These are phyloP conservation scores for Choloepus hoffmanni DNA, from an alignment of 2,113 vertebrate species.

Conservation along the genomic window DNA sequence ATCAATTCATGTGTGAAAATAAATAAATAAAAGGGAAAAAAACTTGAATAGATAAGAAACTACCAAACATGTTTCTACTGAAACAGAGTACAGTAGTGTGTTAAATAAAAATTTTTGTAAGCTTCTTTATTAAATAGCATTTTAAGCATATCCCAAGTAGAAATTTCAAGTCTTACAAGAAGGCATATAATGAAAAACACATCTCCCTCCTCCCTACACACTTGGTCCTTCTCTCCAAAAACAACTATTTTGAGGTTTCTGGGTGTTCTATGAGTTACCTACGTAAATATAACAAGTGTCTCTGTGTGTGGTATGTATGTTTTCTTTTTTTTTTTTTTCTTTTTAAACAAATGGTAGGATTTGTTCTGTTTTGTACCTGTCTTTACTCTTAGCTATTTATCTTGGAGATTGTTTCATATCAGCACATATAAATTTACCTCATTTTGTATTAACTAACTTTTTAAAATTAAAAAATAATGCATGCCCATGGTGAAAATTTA, in stretches of 20 bases:
- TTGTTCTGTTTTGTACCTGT: background rate
- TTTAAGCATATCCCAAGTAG: background rate
- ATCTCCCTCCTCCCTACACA: background rate
- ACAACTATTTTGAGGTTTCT: background rate
- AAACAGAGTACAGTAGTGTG: background rate
- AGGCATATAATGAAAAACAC: background rate
- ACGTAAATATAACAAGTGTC: background rate
- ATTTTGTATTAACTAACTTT: background rate
- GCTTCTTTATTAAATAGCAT: conserved; percentile 36
- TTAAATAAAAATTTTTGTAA: background rate
- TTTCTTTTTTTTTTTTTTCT: background rate
- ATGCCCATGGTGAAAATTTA: conserved; percentile 31
- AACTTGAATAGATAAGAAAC: background rate
- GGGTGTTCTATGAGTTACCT: background rate
- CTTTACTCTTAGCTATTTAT: conserved; percentile 39
- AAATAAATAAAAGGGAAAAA: background rate
- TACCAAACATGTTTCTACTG: background rate
- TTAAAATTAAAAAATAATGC: background rate
- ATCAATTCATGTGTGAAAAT: conserved; percentile 37
- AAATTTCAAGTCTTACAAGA: conserved; percentile 11
- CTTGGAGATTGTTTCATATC: background rate
- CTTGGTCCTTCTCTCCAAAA: background rate
- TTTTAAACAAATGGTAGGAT: background rate
- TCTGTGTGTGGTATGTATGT: background rate
- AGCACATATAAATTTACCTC: background rate